Base-by-base conservation (phyloP, 2,797 vertebrate species). In the Catamblyrhynchus diadema region DNA sequence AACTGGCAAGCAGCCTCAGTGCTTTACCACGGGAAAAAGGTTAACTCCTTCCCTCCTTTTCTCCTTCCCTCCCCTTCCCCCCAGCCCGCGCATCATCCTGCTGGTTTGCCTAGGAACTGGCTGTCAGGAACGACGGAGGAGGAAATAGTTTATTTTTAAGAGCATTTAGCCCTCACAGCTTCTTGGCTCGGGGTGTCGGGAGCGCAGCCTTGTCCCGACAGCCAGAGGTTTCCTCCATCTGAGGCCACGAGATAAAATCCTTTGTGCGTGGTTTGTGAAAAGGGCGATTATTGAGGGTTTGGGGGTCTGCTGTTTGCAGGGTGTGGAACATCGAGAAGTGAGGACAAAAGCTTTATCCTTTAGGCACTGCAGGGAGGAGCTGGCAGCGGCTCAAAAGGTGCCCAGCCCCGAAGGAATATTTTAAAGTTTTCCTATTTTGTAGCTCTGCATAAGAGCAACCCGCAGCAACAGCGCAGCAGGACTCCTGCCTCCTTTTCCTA, bases 1-100 rank as follows among this genome's bases (percentile, higher is more conserved):
- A 94, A 42, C 69, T 96, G 96, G 93, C 96, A 96, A 88, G 54
- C 93, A 74, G 81, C 93, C 88, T 96, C 61, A 11, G 66, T 71
- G 80, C 80, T 95, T 93, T 44, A 61, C 86, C 65, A 39, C 6
- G 70, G 93, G 88, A 95, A 66, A 65, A 67, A 53, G n/a, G 12
- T 94, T 96, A 94, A 95, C 94, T 57, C 94, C 79, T 93, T 91
- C 95, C 33, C 74, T 86, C 24, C 93, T 83, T 57, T 64, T 14
- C 74, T 73, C 41, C 71, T 83, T 78, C 33, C 33, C 24, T 91
- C 45, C 37, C n/a, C 65, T 70, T 71, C 48, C 61, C 45, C 44
- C 60, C 4, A 4, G 50, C 41, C 41, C 71, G 83, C 5, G 5
- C 44, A 79, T 19, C 6, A 2, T 56, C 37, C 64, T 79, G 19